phyloP scores from a whole-genome alignment of 2,888 invertebrate species.

The Perdita meconis region DNA sequence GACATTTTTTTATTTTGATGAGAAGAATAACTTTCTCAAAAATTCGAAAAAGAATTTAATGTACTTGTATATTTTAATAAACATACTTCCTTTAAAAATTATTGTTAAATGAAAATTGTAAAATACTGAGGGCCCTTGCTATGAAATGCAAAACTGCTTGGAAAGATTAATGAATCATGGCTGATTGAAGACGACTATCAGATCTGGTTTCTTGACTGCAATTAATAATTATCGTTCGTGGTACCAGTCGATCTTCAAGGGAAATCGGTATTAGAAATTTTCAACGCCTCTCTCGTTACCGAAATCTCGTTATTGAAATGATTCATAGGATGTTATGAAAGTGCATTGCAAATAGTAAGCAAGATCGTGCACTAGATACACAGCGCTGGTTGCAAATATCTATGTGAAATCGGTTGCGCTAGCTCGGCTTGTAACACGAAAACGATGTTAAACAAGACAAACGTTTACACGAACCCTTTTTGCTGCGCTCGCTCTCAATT shows the following conservation, averaged over 20 bases:
- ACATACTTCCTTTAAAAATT: too few relatives aligned
- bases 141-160: not conserved
- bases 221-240: not conserved
- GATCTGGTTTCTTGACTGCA: not conserved
- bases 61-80: too few relatives aligned
- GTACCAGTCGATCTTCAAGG: not conserved
- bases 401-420: conserved; percentile 11
- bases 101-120: too few relatives aligned
- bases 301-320: not conserved
- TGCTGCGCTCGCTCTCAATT: not conserved
- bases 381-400: not conserved
- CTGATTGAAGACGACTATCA: not conserved
- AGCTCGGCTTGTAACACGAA: conserved; percentile 3
- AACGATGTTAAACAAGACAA: not conserved
- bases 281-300: conserved; percentile 2
- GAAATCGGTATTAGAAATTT: conserved; percentile 7
- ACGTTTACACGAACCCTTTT: not conserved
- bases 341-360: conserved; percentile 9
- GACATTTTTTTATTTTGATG: too few relatives aligned
- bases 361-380: conserved; percentile 6
- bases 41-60: too few relatives aligned
- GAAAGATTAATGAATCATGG: not conserved
- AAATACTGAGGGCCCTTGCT: not conserved
- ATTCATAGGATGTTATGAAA: conserved; percentile 13
- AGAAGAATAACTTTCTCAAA: too few relatives aligned